Conservation (phyloP, 2,797 vertebrate species). For the Sternarchorhynchus goeldii region DNA sequence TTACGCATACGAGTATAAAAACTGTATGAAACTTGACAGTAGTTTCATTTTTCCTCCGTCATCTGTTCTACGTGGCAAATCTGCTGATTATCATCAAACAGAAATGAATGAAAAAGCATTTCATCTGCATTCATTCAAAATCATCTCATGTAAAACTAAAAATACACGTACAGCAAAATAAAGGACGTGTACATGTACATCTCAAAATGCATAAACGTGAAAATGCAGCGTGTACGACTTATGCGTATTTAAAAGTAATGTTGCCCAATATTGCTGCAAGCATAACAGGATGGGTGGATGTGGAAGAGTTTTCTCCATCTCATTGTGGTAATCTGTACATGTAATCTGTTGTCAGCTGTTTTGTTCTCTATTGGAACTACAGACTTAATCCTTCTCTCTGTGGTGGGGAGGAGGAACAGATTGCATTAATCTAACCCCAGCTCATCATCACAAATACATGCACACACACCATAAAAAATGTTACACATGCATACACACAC, state of each 20-base stretch:
- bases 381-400: conserved; percentile 69
- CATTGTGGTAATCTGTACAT: conserved; percentile 68
- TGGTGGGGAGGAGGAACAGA: conserved; percentile 61
- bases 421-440: conserved; percentile 60
- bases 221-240: not conserved
- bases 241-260: not conserved
- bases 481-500: not conserved
- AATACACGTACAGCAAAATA: no score
- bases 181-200: no score
- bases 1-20: no score
- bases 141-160: no score
- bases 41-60: no score
- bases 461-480: not conserved
- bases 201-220: not conserved
- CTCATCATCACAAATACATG: conserved; percentile 20
- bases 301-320: conserved; percentile 34
- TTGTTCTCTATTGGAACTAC: conserved; percentile 67
- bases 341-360: conserved; percentile 76
- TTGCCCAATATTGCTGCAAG: not conserved
- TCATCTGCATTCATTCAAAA: no score
- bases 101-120: no score
- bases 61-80: no score
- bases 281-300: conserved; percentile 14
- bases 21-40: no score
- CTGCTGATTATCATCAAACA: no score